Conservation (phyloP, 2,113 vertebrate genomes). For the Podarcis raffonei region DNA sequence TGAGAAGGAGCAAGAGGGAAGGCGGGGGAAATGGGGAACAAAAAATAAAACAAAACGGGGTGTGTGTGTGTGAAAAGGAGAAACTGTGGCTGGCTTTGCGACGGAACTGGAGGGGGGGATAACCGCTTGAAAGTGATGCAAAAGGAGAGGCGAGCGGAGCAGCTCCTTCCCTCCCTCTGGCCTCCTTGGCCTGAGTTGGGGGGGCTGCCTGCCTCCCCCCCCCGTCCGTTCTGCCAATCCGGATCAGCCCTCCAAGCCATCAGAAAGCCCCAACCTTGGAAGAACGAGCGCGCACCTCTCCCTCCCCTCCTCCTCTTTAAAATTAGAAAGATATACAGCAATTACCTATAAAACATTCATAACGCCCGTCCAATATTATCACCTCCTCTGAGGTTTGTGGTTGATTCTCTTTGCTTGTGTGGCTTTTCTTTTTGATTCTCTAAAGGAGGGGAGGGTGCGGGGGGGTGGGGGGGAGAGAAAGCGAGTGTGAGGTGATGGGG, state of each 20-base stretch:
- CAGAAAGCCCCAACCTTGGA: constrained; percentile 1
- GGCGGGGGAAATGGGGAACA: too few species aligned
- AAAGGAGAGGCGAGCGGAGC: background rate
- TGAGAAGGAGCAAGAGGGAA: too few species aligned
- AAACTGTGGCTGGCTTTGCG: background rate
- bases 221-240: background rate
- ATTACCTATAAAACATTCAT: constrained; percentile 79
- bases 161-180: background rate
- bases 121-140: background rate
- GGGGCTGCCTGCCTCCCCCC: background rate
- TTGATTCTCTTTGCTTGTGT: constrained; percentile 47
- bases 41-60: too few species aligned
- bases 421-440: constrained; percentile 26
- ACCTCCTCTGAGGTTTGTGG: constrained; percentile 66
- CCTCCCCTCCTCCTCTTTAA: constrained; percentile 5
- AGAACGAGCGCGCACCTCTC: constrained; percentile 18
- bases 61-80: too few species aligned
- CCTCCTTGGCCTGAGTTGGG: background rate
- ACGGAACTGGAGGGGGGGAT: background rate
- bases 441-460: background rate
- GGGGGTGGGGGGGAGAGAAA: background rate
- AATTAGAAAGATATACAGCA: constrained; percentile 72
- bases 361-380: constrained; percentile 53
- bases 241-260: background rate
- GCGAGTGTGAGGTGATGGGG: background rate